phyloP scores from a whole-genome alignment of 2,113 vertebrate species.

The Limnothrissa miodon region DNA sequence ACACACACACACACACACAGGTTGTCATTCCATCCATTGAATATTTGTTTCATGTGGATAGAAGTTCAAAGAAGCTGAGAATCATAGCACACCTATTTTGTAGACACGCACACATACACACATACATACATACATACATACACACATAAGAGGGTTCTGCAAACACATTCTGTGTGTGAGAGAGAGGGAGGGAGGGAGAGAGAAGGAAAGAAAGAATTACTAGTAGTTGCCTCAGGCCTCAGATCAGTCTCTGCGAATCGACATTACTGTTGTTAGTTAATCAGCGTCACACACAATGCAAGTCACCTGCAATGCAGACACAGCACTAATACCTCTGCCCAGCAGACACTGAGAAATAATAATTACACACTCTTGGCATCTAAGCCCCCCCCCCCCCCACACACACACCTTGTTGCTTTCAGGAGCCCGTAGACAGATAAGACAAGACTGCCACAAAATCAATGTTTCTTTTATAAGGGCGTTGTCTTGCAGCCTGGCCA shows the following conservation, averaged over 20 bases:
- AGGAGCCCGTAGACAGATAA: background rate
- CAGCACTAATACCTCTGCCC: background rate
- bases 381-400: background rate
- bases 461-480: constrained; percentile 32
- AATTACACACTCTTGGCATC: background rate
- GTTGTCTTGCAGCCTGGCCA: background rate
- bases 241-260: background rate
- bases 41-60: background rate
- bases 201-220: background rate
- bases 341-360: background rate
- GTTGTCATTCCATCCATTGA: background rate
- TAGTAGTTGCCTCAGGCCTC: background rate
- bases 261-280: background rate
- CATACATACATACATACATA: background rate
- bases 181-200: background rate
- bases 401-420: background rate
- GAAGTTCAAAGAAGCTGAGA: background rate
- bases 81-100: background rate
- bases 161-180: background rate
- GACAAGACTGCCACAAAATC: constrained; percentile 30
- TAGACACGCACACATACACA: background rate
- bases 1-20: background rate
- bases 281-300: background rate
- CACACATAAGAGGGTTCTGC: background rate
- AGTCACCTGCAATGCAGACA: background rate